Evolutionary conservation across 2,113 vertebrate species (phyloP).

Genomic region (Acrocephalus arundinaceus): DNA sequence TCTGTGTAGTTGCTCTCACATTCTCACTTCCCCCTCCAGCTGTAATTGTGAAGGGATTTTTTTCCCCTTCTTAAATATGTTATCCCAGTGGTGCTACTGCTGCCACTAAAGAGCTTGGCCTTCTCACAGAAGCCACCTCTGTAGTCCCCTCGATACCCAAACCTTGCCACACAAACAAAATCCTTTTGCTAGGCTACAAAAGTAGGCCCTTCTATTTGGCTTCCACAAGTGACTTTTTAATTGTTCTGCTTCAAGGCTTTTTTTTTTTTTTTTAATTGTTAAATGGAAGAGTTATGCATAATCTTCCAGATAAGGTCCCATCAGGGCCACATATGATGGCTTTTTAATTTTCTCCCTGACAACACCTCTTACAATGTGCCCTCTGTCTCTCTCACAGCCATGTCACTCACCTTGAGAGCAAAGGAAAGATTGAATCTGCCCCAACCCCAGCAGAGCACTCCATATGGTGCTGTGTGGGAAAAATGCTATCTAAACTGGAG

Average conservation of each 20-base stretch:
- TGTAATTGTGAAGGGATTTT: rapidly evolving
- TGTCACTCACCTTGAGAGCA: background rate
- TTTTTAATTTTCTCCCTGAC: conserved; percentile 23
- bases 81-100: background rate
- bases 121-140: background rate
- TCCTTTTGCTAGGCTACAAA: background rate
- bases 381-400: background rate
- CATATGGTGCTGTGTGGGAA: background rate
- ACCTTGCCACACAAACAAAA: background rate
- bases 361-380: background rate
- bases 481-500: background rate
- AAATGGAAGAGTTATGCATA: background rate
- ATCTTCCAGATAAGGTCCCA: background rate
- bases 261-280: background rate
- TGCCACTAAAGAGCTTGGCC: background rate
- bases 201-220: background rate
- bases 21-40: background rate
- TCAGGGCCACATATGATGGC: background rate
- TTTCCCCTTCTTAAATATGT: background rate
- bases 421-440: background rate
- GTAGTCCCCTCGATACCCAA: background rate
- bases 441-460: background rate
- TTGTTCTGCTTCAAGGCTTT: background rate
- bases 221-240: background rate
- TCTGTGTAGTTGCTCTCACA: background rate